phyloP scores from a whole-genome alignment of 2,888 invertebrate genomes.

The Netelia melanura region DNA sequence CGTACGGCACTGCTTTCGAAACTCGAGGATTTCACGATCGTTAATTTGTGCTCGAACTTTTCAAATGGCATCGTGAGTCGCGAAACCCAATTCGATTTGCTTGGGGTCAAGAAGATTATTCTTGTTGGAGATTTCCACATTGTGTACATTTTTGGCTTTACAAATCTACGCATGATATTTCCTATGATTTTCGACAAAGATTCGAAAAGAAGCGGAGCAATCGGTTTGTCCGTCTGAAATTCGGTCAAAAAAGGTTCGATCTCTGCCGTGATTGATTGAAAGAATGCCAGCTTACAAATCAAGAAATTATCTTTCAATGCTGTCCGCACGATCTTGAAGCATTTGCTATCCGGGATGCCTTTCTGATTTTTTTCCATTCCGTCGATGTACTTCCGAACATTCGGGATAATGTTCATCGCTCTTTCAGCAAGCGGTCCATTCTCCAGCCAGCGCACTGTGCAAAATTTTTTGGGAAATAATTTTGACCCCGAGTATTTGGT shows the following conservation, averaged over 20 bases:
- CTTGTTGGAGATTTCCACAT: conserved; percentile 11
- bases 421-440: conserved; percentile 67
- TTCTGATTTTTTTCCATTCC: conserved; percentile 52
- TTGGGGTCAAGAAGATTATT: conserved; percentile 54
- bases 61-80: conserved; percentile 41
- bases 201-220: conserved; percentile 34
- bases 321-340: conserved; percentile 54
- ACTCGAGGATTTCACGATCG: conserved; percentile 3
- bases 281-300: conserved; percentile 59
- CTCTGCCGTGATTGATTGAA: conserved; percentile 28
- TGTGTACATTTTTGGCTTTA: background rate
- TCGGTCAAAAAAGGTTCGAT: conserved; percentile 27
- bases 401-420: conserved; percentile 65
- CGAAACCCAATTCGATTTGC: conserved; percentile 56
- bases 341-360: conserved; percentile 50
- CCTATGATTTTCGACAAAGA: background rate
- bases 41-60: conserved; percentile 55
- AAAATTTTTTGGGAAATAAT: conserved; percentile 76
- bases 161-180: background rate
- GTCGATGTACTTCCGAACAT: conserved; percentile 67
- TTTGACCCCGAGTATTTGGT: conserved; percentile 10
- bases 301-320: conserved; percentile 56
- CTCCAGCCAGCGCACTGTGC: conserved; percentile 72
- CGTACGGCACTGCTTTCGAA: conserved; percentile 13
- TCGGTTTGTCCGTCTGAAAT: conserved; percentile 35